Evolutionary conservation across 2,113 vertebrate genomes (phyloP).

Genomic region (Bothrops jararaca): DNA sequence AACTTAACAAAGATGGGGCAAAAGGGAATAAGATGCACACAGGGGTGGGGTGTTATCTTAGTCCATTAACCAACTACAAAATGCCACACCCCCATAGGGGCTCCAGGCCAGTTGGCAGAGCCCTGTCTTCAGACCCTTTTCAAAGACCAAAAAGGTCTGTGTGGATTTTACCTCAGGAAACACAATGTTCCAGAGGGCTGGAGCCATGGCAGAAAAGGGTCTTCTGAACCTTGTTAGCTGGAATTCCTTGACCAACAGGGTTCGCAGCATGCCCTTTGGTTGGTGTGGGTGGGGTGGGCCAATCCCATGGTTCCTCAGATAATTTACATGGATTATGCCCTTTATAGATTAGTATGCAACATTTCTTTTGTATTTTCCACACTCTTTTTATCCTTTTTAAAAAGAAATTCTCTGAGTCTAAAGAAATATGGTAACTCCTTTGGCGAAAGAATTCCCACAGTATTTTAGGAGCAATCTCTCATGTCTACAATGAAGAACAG

Average conservation of each 20-base stretch:
- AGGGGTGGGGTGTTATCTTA: background rate
- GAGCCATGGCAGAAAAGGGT: background rate
- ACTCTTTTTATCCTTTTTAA: background rate
- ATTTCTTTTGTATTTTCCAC: background rate
- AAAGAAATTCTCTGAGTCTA: background rate
- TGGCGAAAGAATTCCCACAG: background rate
- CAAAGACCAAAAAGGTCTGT: background rate
- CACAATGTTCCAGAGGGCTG: background rate
- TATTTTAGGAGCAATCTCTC: background rate
- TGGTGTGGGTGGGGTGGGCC: background rate
- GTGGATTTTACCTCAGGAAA: background rate
- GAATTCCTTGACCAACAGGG: background rate
- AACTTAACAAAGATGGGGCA: background rate
- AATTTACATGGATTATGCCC: background rate
- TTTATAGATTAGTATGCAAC: background rate
- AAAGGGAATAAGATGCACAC: background rate
- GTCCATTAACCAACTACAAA: background rate
- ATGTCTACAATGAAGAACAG: background rate
- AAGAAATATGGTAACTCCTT: background rate
- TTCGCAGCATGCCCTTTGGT: background rate
- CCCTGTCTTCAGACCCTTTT: background rate
- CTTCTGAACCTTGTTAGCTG: background rate
- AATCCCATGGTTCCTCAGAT: background rate
- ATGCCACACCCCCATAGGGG: background rate
- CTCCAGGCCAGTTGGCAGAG: background rate